phyloP scores from a whole-genome alignment of 2,888 invertebrate species.

The Anorthoa munda region DNA sequence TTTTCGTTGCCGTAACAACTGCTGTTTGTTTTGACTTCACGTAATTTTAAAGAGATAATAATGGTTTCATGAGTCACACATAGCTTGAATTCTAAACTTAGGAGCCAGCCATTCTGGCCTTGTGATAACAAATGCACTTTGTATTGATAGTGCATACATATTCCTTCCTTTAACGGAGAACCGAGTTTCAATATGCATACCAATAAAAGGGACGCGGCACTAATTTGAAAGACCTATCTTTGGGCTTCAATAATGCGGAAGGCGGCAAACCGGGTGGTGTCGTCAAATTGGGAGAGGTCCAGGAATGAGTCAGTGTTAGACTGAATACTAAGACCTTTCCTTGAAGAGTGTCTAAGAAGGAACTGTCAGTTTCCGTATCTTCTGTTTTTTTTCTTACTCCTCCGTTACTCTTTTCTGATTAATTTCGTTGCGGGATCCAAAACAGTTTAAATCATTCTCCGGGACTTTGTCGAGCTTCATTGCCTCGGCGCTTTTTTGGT shows the following conservation, averaged over 20 bases:
- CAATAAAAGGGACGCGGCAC: slow-evolving; percentile 14
- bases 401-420: too few relatives aligned
- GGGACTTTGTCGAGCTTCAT: too few relatives aligned
- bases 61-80: slow-evolving; percentile 23
- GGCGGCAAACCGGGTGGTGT: slow-evolving; percentile 22
- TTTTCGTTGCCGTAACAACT: slow-evolving; percentile 7
- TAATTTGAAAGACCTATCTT: slow-evolving; percentile 28
- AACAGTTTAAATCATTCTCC: too few relatives aligned
- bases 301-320: slow-evolving; percentile 22
- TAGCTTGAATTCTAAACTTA: slow-evolving; percentile 35
- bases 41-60: neutral
- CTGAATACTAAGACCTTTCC: slow-evolving; percentile 21
- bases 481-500: too few relatives aligned
- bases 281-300: slow-evolving; percentile 41
- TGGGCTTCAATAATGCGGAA: slow-evolving; percentile 34
- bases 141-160: slow-evolving; percentile 38
- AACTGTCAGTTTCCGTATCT: neutral
- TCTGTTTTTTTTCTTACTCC: too few relatives aligned
- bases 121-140: slow-evolving; percentile 47
- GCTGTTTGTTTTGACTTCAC: slow-evolving; percentile 26
- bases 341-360: slow-evolving; percentile 2
- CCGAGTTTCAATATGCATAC: slow-evolving; percentile 22
- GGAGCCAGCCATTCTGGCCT: slow-evolving; percentile 8
- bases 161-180: slow-evolving; percentile 24
- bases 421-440: too few relatives aligned